A percentile compares a stretch with the other conserved stretches of the same genome.
phyloP scores from a whole-genome alignment of 2,797 vertebrate genomes.

The Acestrorhynchus altus region DNA sequence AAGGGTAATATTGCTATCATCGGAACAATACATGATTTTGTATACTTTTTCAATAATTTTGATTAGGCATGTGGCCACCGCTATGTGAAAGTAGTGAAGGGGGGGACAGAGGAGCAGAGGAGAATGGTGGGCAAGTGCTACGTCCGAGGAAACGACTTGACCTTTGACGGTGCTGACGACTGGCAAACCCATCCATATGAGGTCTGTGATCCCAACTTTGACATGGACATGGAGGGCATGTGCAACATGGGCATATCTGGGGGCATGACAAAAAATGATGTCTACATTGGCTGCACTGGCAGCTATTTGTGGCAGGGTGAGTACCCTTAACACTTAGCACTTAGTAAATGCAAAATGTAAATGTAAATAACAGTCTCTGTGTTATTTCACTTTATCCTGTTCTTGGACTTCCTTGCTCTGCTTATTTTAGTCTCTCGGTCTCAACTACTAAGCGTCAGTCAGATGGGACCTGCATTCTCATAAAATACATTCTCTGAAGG shows the following conservation, averaged over 20 bases:
- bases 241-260: slow-evolving; percentile 93
- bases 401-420: no score
- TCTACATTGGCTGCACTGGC: slow-evolving; percentile 85
- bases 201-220: slow-evolving; percentile 83
- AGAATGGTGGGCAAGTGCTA: slow-evolving; percentile 93
- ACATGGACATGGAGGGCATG: slow-evolving; percentile 83
- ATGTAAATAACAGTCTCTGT: no score
- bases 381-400: no score
- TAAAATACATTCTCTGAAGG: no score
- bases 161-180: slow-evolving; percentile 76
- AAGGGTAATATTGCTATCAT: not conserved
- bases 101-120: slow-evolving; percentile 78
- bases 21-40: not conserved
- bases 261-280: slow-evolving; percentile 81
- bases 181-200: slow-evolving; percentile 89
- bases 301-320: slow-evolving; percentile 92
- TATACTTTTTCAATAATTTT: not conserved
- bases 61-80: slow-evolving; percentile 92
- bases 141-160: slow-evolving; percentile 87
- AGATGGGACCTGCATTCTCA: no score
- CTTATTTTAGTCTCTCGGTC: no score
- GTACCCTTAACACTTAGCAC: slow-evolving; percentile 8
- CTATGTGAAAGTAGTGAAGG: slow-evolving; percentile 81
- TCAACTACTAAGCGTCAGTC: no score
- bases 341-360: not conserved